These are phyloP conservation scores for Salmo trutta DNA, from an alignment of 2,797 vertebrate genomes.

Conservation along the genomic window DNA sequence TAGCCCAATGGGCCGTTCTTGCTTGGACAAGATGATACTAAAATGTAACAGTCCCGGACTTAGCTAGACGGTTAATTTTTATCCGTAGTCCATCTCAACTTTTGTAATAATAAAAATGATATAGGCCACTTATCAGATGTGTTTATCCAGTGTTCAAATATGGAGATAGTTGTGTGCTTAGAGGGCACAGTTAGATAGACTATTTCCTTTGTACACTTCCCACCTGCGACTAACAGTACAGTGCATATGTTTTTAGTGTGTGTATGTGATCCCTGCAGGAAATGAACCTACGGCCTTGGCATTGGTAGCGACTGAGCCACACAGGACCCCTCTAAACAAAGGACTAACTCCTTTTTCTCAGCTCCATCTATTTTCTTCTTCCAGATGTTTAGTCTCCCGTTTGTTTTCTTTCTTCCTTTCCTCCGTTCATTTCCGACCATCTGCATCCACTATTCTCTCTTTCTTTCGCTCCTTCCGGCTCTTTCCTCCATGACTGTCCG, in stretches of 20 bases:
- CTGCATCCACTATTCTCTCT: neutral
- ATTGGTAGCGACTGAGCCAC: neutral
- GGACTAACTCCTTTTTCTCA: neutral
- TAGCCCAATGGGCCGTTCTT: neutral
- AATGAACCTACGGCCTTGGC: neutral
- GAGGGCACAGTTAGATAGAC: neutral
- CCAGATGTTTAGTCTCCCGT: neutral
- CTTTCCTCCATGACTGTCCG: no score
- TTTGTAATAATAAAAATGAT: neutral
- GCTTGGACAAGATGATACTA: neutral
- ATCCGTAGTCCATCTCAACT: neutral
- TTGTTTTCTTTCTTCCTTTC: neutral
- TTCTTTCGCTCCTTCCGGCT: neutral
- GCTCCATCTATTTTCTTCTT: neutral
- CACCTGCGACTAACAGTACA: neutral
- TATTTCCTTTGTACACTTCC: neutral
- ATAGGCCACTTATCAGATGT: neutral
- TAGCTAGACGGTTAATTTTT: neutral
- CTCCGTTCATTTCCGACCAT: neutral
- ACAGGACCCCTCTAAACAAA: neutral
- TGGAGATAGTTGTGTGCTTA: neutral
- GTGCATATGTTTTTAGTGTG: neutral
- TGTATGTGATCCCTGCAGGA: neutral
- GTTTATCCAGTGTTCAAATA: neutral
- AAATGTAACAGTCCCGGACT: neutral